These are phyloP conservation scores for Platyura marginata DNA, from an alignment of 1,140 invertebrate species.

Conservation along the genomic window DNA sequence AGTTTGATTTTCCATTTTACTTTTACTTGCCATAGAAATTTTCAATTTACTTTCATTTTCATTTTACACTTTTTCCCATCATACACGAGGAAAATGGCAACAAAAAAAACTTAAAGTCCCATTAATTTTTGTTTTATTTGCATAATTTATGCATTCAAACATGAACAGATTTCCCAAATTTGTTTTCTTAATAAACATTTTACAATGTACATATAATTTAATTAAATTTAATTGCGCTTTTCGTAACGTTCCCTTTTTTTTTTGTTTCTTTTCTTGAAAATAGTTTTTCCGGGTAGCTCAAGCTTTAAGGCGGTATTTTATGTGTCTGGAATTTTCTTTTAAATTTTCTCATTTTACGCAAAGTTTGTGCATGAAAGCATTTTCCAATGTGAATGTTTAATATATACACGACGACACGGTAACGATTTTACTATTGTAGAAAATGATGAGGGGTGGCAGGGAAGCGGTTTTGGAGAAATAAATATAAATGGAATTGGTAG, in stretches of 20 bases:
- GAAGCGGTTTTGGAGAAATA: too few relatives aligned
- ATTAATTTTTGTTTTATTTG: background rate
- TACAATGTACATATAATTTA: background rate
- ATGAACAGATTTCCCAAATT: background rate
- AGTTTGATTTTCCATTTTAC: background rate
- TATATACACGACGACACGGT: too few relatives aligned
- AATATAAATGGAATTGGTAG: too few relatives aligned
- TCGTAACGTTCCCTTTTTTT: background rate
- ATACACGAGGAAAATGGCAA: too few relatives aligned
- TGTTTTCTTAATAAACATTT: background rate
- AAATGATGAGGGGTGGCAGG: too few relatives aligned
- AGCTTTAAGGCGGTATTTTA: background rate
- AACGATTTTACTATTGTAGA: too few relatives aligned
- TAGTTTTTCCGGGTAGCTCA: background rate
- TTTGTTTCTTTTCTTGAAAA: background rate
- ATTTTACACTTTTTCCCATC: background rate
- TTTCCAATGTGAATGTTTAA: too few relatives aligned
- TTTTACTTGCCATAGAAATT: background rate
- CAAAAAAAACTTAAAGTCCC: background rate
- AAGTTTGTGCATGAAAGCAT: background rate
- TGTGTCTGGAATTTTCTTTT: slow-evolving; percentile 3
- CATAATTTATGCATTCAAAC: background rate
- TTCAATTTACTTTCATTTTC: background rate
- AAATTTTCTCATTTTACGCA: background rate
- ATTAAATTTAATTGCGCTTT: background rate